phyloP scores from a whole-genome alignment of 2,797 vertebrate species.

The Siniperca obscura region DNA sequence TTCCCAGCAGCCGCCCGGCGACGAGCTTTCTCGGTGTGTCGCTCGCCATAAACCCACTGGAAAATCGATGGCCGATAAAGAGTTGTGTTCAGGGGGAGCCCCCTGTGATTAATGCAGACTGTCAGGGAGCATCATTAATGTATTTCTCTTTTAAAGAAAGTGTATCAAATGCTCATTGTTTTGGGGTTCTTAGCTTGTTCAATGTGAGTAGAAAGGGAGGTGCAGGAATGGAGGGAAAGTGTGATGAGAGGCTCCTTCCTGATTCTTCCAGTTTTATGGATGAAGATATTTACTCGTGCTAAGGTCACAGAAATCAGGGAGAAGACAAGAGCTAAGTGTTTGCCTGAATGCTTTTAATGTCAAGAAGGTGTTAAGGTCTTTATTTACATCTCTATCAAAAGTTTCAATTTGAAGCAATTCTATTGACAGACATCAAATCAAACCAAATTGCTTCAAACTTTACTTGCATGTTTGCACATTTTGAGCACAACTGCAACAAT shows the following conservation, averaged over 20 bases:
- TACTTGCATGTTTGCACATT: neutral
- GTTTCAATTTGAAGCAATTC: neutral
- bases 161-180: slow-evolving; percentile 79
- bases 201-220: slow-evolving; percentile 49
- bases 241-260: slow-evolving; percentile 32
- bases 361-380: slow-evolving; percentile 18
- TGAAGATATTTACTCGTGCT: slow-evolving; percentile 48
- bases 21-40: slow-evolving; percentile 83
- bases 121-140: slow-evolving; percentile 84
- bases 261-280: slow-evolving; percentile 40
- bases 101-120: slow-evolving; percentile 86
- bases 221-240: slow-evolving; percentile 20
- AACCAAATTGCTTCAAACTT: neutral
- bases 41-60: slow-evolving; percentile 87
- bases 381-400: neutral
- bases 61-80: slow-evolving; percentile 90
- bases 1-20: slow-evolving; percentile 85
- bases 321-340: slow-evolving; percentile 14
- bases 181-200: slow-evolving; percentile 61
- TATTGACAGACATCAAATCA: neutral
- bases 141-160: slow-evolving; percentile 80
- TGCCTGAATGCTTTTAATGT: slow-evolving; percentile 18
- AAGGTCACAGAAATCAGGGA: slow-evolving; percentile 53
- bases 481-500: neutral
- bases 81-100: slow-evolving; percentile 87